phyloP scores from a whole-genome alignment of 1,140 invertebrate species.

The Ceratosolen fusciceps region DNA sequence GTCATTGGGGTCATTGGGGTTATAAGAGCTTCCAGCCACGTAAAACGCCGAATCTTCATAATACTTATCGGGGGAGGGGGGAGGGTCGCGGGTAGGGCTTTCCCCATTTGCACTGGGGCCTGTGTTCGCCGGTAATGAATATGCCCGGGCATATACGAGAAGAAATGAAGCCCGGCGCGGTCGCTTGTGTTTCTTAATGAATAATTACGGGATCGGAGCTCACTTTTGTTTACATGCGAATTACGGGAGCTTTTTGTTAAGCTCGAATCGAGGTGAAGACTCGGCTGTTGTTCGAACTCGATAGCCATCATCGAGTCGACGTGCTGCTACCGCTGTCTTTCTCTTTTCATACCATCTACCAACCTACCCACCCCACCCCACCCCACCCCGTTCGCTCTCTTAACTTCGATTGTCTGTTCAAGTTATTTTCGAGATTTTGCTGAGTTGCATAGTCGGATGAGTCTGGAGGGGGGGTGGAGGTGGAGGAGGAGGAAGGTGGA shows the following conservation, averaged over 20 bases:
- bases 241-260: conserved; percentile 18
- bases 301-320: too few species aligned
- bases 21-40: too few species aligned
- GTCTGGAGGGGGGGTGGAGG: too few species aligned
- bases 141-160: not conserved
- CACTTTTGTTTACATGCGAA: conserved; percentile 36
- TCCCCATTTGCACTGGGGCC: too few species aligned
- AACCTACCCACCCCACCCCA: not conserved
- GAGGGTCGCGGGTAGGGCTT: too few species aligned
- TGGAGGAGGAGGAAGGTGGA: too few species aligned
- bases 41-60: not conserved
- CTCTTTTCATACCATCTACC: too few species aligned
- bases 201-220: conserved; percentile 33
- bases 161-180: not conserved
- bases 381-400: not conserved
- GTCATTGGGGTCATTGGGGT: too few species aligned
- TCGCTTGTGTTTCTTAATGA: conserved; percentile 11
- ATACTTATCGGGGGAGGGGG: not conserved
- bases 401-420: not conserved
- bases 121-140: not conserved
- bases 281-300: conserved; percentile 3
- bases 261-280: not conserved
- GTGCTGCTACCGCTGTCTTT: too few species aligned
- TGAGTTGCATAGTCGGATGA: not conserved
- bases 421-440: not conserved